Evolutionary conservation across 2,888 invertebrate genomes (phyloP).

Genomic region (Chymomyza caudatula): DNA sequence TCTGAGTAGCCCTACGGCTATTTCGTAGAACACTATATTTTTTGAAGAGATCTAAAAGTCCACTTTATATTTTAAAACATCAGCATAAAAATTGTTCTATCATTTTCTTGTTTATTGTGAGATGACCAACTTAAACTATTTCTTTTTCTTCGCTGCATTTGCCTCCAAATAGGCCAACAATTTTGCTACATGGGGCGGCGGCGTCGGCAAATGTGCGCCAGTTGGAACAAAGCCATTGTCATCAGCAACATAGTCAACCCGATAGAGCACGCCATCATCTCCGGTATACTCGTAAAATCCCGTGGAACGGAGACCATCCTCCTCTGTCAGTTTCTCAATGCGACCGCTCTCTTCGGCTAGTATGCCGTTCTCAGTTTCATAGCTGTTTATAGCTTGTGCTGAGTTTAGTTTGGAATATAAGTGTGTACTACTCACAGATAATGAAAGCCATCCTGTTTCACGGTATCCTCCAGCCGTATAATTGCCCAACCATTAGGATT

Average conservation of each 20-base stretch:
- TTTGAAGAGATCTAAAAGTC: background rate
- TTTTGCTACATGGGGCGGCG: conserved; percentile 83
- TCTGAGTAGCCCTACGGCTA: too few species aligned
- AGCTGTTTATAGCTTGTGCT: conserved; percentile 64
- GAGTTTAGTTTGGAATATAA: background rate
- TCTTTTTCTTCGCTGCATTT: conserved; percentile 48
- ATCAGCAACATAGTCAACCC: conserved; percentile 80
- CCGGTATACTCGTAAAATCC: conserved; percentile 85
- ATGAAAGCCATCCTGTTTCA: conserved; percentile 80
- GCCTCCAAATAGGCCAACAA: conserved; percentile 82
- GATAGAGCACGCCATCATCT: conserved; percentile 80
- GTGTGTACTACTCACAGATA: conserved; percentile 77
- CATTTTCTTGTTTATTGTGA: background rate
- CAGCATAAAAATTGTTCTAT: background rate
- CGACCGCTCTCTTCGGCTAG: conserved; percentile 80
- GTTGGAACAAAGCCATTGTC: conserved; percentile 79
- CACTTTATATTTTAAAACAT: too few species aligned
- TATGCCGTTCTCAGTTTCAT: conserved; percentile 81
- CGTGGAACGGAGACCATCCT: conserved; percentile 81
- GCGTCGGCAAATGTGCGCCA: conserved; percentile 76
- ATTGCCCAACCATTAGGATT: conserved; percentile 79
- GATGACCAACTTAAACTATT: background rate
- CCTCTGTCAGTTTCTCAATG: conserved; percentile 80
- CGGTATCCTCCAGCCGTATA: conserved; percentile 79
- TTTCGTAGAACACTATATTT: too few species aligned